Percentiles rank a stretch among this genome's conserved stretches.
Conservation (phyloP, 2,888 invertebrate genomes). For the Hydroisotoma schaefferi region DNA sequence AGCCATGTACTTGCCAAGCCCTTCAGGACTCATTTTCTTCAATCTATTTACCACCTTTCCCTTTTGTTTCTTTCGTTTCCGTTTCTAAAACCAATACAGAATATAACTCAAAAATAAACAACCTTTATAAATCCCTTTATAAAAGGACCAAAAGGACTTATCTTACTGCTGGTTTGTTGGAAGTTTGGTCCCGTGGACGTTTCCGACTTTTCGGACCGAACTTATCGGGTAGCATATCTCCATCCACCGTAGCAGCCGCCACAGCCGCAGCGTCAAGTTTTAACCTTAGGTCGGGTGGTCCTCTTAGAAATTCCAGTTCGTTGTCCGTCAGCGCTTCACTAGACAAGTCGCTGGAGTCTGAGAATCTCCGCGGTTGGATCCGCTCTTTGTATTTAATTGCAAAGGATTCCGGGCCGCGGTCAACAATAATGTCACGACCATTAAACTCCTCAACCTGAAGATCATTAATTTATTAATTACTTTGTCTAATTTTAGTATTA, state of each 20-base stretch:
- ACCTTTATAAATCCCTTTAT: background rate
- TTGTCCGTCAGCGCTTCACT: conserved; percentile 37
- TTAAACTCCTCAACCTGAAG: conserved; percentile 13
- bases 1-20: conserved; percentile 38
- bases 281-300: background rate
- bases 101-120: background rate
- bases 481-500: too few relatives aligned
- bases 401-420: conserved; percentile 35
- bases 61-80: conserved; percentile 14
- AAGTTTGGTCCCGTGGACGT: background rate
- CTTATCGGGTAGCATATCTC: background rate
- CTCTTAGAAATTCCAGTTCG: conserved; percentile 18
- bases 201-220: background rate
- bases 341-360: conserved; percentile 37
- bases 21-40: conserved; percentile 25
- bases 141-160: background rate
- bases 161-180: too few relatives aligned
- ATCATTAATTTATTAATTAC: too few relatives aligned
- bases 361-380: conserved; percentile 7
- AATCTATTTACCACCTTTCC: conserved; percentile 14
- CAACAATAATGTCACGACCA: conserved; percentile 15
- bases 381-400: conserved; percentile 17
- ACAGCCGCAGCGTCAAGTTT: background rate
- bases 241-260: background rate
- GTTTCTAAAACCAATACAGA: background rate